Evolutionary conservation across 2,797 vertebrate species (phyloP), one percentile per base, ranked within the genome.

Genomic region (Loris lydekkerianus): DNA sequence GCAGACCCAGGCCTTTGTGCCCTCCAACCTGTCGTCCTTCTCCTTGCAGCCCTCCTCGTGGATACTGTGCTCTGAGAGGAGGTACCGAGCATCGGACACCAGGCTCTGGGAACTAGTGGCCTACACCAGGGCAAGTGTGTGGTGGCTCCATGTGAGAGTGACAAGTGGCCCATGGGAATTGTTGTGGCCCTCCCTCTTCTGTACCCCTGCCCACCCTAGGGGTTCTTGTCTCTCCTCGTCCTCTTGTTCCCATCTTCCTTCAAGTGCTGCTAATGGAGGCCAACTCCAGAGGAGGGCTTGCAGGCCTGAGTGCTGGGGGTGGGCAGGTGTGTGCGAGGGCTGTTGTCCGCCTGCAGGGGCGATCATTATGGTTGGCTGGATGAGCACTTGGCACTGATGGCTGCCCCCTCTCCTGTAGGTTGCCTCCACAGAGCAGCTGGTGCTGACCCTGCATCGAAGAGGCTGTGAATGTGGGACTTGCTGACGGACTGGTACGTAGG

Each of bases 1-100:
- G 11, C 8, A 21, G 0, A 2, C 0, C 7, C 15, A 1, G 9
- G 4, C 23, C 5, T 2, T 25, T 4, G 1, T 2, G 27, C 4
- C 2, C 29, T 7, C 2, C 3, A 0, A 1, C 11, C 1, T 5
- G 21, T 21, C 9, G 21, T 2, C 23, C 7, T 23, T 63, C 63
- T 23, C 9, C 40, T 7, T 0, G 20, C 76, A 96, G 20, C 95
- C 94, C 37, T 0, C 0, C 9, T 4, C 2, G 5, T 96, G 92
- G 94, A 20, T 27, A 13, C 72, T 86, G 7, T 1, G 10, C 10
- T 14, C 63, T 0, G 13, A 7, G 25, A 10, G 1, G 3, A 13
- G 17, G 29, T 88, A 95, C 73, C 17, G 0, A 40, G 86, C 49
- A 5, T 3, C 21, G 0, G 87, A 95, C 8, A 11, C 2, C 6